phyloP scores from a whole-genome alignment of 2,113 vertebrate genomes.

The Mastomys coucha region DNA sequence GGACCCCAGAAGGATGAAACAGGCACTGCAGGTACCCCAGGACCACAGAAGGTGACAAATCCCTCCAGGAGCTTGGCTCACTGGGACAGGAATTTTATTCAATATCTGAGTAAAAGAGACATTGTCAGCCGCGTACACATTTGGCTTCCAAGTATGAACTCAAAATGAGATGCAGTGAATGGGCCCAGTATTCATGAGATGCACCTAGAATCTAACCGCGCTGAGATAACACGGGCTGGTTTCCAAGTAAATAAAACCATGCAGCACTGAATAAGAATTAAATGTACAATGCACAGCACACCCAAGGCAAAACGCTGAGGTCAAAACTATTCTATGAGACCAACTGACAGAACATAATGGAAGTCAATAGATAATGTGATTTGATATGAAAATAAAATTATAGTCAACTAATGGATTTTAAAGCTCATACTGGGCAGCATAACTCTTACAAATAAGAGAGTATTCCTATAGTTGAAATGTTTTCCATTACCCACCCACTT shows the following conservation, averaged over 20 bases:
- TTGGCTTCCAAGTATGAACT: constrained; percentile 20
- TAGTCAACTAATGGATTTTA: constrained; percentile 41
- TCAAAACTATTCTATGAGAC: constrained; percentile 15
- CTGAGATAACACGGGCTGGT: background rate
- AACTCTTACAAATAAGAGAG: background rate
- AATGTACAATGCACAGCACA: background rate
- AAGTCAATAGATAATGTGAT: constrained; percentile 46
- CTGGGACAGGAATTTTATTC: background rate
- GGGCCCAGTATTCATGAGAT: background rate
- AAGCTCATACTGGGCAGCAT: background rate
- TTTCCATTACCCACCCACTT: background rate
- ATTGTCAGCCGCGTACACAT: background rate
- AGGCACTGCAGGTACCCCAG: background rate
- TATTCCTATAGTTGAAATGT: background rate
- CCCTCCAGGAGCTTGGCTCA: background rate
- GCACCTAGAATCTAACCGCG: background rate
- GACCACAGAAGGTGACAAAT: background rate
- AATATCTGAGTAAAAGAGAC: background rate
- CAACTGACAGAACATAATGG: constrained; percentile 43
- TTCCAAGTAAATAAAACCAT: constrained; percentile 58
- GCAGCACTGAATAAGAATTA: background rate
- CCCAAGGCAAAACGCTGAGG: constrained; percentile 14
- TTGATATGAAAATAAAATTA: constrained; percentile 71
- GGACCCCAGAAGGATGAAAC: too few species aligned
- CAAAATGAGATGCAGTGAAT: background rate